Evolutionary conservation across 1,140 invertebrate genomes (phyloP).

Genomic region (Thereuonema tuberculata): DNA sequence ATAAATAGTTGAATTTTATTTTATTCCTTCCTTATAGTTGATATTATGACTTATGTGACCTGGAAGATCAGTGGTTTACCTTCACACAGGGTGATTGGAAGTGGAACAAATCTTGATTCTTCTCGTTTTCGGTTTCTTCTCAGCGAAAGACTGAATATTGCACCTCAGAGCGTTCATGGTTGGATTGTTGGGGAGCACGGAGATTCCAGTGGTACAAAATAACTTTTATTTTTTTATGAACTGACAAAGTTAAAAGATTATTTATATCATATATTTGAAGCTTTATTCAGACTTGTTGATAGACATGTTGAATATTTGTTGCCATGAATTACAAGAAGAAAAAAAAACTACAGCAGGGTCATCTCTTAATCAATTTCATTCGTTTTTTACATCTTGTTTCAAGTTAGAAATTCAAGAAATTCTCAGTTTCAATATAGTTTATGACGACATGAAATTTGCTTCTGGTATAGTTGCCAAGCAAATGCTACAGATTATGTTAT

Average conservation of each 20-base stretch:
- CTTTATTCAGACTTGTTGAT: neutral
- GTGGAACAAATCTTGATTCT: constrained; percentile 81
- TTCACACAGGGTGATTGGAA: constrained; percentile 70
- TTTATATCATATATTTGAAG: constrained; percentile 6
- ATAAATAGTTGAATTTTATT: neutral
- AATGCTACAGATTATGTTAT: too few species aligned
- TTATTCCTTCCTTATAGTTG: constrained; percentile 37
- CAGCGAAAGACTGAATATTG: constrained; percentile 61
- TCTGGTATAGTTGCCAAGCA: too few species aligned
- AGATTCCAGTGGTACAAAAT: constrained; percentile 50
- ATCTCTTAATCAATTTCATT: too few species aligned
- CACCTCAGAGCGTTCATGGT: constrained; percentile 67
- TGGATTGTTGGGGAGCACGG: constrained; percentile 82
- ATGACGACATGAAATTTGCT: too few species aligned
- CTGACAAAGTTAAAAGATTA: constrained; percentile 8
- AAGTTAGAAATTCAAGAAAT: too few species aligned
- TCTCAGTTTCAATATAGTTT: too few species aligned
- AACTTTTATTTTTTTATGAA: constrained; percentile 2
- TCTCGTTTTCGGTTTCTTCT: constrained; percentile 77
- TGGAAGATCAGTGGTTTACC: constrained; percentile 84
- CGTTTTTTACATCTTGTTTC: too few species aligned
- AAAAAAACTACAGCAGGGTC: too few species aligned
- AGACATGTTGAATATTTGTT: neutral
- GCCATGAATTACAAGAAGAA: too few species aligned
- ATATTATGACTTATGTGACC: constrained; percentile 79